Evolutionary conservation across 2,888 invertebrate species (phyloP).

Genomic region (Pogonocherus hispidulus): DNA sequence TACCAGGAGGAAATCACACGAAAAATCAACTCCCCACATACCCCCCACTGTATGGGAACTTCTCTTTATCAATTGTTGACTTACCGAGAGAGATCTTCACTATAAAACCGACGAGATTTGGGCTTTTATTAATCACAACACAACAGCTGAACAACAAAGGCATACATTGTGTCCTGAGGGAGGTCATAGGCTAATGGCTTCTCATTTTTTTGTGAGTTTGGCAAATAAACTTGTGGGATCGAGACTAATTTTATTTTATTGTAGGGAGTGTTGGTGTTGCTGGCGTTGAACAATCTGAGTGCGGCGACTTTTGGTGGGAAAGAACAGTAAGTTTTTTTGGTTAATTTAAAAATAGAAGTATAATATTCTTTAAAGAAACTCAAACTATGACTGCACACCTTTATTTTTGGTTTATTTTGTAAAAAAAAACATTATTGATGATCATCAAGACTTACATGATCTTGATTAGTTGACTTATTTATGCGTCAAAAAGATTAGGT

Average conservation of each 20-base stretch:
- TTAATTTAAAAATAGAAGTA: too few relatives aligned
- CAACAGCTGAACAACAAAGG: slow-evolving; percentile 39
- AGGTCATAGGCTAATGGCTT: slow-evolving; percentile 50
- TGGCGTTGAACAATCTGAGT: slow-evolving; percentile 37
- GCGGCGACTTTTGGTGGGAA: slow-evolving; percentile 42
- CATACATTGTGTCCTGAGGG: slow-evolving; percentile 40
- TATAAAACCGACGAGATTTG: slow-evolving; percentile 49
- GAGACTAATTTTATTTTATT: slow-evolving; percentile 29
- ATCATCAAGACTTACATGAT: too few relatives aligned
- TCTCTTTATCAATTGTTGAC: slow-evolving; percentile 41
- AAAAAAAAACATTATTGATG: not conserved
- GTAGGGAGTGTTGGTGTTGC: slow-evolving; percentile 42
- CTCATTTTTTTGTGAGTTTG: slow-evolving; percentile 50
- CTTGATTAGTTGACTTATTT: too few relatives aligned
- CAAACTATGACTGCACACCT: too few relatives aligned
- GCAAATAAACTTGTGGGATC: not conserved
- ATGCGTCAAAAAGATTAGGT: too few relatives aligned
- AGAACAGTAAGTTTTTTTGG: slow-evolving; percentile 44
- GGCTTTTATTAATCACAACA: slow-evolving; percentile 45
- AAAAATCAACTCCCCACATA: slow-evolving; percentile 18
- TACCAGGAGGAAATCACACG: slow-evolving; percentile 26
- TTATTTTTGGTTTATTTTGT: not conserved
- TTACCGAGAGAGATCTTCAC: slow-evolving; percentile 49
- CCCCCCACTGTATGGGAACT: slow-evolving; percentile 44
- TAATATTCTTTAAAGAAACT: too few relatives aligned